Conservation (phyloP, 2,888 invertebrate genomes). For the Sclerodermus sp. region DNA sequence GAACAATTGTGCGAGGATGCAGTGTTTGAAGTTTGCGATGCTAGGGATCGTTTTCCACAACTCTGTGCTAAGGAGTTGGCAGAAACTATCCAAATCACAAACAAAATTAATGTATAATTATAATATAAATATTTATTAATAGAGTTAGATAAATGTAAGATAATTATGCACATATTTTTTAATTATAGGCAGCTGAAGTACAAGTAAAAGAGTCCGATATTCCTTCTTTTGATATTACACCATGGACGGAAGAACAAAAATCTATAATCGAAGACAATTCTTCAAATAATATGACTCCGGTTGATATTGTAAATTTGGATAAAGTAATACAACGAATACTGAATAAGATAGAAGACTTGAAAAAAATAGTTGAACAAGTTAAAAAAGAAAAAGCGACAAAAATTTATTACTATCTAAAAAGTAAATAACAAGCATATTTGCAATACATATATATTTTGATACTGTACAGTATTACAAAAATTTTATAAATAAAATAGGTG, state of each 20-base stretch:
- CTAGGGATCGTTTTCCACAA: slow-evolving; percentile 40
- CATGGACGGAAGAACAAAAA: slow-evolving; percentile 21
- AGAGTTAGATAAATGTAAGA: too few species aligned
- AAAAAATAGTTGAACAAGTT: slow-evolving; percentile 32
- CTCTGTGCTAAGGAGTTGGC: slow-evolving; percentile 39
- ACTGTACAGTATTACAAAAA: slow-evolving; percentile 1
- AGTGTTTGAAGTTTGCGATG: slow-evolving; percentile 40
- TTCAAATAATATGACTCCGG: background rate
- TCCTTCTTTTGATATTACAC: slow-evolving; percentile 14
- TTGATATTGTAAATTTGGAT: slow-evolving; percentile 6
- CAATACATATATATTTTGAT: background rate
- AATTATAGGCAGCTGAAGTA: too few species aligned
- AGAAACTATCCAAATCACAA: slow-evolving; percentile 32
- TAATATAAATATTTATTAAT: background rate
- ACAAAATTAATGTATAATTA: slow-evolving; percentile 32
- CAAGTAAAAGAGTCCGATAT: too few species aligned
- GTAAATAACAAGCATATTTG: background rate
- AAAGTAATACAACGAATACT: slow-evolving; percentile 21
- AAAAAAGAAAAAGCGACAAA: slow-evolving; percentile 29
- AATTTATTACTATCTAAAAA: slow-evolving; percentile 22
- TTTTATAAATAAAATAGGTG: slow-evolving; percentile 4
- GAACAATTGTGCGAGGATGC: slow-evolving; percentile 45
- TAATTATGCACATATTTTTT: too few species aligned
- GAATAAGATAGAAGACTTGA: slow-evolving; percentile 36
- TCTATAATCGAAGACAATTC: slow-evolving; percentile 12